phyloP scores from a whole-genome alignment of 2,797 vertebrate species.

The Phalanger gymnotis region DNA sequence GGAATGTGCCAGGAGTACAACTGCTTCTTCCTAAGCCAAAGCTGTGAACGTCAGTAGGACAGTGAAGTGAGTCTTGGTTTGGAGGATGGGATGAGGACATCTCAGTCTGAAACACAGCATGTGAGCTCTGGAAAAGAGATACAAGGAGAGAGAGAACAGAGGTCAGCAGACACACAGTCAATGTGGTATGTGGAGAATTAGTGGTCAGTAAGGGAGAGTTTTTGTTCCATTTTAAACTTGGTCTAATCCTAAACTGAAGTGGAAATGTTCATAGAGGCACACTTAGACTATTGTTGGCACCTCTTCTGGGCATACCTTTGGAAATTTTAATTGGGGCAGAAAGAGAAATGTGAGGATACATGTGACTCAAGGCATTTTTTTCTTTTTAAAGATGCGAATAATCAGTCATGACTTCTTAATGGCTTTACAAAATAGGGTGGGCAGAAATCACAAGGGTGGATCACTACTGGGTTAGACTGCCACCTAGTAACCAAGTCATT shows the following conservation, averaged over 20 bases:
- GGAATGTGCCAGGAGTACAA: constrained; percentile 26
- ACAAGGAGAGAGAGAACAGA: neutral
- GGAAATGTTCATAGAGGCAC: neutral
- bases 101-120: constrained; percentile 77
- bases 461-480: neutral
- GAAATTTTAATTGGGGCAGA: neutral
- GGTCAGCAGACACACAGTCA: constrained; percentile 8
- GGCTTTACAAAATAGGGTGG: neutral
- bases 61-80: constrained; percentile 61
- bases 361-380: neutral
- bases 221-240: neutral
- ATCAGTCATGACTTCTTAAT: neutral
- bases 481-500: neutral
- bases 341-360: neutral
- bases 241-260: neutral
- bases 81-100: constrained; percentile 45
- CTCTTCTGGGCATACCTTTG: neutral
- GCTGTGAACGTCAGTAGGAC: constrained; percentile 54
- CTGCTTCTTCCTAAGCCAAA: constrained; percentile 53
- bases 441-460: neutral
- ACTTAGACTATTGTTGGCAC: neutral
- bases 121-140: constrained; percentile 67
- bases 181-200: neutral
- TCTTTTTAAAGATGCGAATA: neutral
- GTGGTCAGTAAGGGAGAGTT: neutral